phyloP scores from a whole-genome alignment of 2,113 vertebrate species.

The Cavia aperea region DNA sequence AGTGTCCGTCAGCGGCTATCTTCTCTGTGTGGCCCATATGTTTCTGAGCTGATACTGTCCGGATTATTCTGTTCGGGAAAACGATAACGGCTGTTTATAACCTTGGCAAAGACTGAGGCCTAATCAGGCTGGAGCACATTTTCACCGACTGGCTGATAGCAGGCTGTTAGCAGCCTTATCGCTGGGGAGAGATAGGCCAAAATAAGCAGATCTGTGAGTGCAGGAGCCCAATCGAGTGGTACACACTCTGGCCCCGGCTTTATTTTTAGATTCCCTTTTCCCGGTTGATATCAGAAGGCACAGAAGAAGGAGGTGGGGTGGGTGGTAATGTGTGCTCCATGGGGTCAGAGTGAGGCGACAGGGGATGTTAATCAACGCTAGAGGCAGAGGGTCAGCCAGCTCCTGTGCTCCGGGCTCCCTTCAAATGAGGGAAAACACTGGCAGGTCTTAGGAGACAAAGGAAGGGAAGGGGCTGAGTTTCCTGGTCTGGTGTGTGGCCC shows the following conservation, averaged over 20 bases:
- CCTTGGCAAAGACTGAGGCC: constrained; percentile 95
- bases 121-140: constrained; percentile 99
- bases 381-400: constrained; percentile 47
- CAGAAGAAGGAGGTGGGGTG: constrained; percentile 55
- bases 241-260: constrained; percentile 79
- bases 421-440: constrained; percentile 50
- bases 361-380: constrained; percentile 63
- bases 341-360: constrained; percentile 34
- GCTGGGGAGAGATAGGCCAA: constrained; percentile 88
- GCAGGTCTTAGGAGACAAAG: constrained; percentile 60
- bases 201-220: constrained; percentile 83
- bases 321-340: constrained; percentile 27
- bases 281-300: constrained; percentile 65
- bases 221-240: constrained; percentile 77
- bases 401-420: constrained; percentile 43
- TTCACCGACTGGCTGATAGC: constrained; percentile 94
- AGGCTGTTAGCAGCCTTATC: constrained; percentile 96
- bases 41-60: constrained; percentile 96
- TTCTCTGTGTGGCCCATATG: constrained; percentile 98
- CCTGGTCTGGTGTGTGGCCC: constrained; percentile 8
- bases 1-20: constrained; percentile 95
- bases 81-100: constrained; percentile 99
- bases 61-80: constrained; percentile 96
- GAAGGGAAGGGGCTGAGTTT: constrained; percentile 20
- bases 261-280: constrained; percentile 87